These are phyloP conservation scores for Sipha maydis DNA, from an alignment of 2,888 invertebrate genomes.

Conservation along the genomic window DNA sequence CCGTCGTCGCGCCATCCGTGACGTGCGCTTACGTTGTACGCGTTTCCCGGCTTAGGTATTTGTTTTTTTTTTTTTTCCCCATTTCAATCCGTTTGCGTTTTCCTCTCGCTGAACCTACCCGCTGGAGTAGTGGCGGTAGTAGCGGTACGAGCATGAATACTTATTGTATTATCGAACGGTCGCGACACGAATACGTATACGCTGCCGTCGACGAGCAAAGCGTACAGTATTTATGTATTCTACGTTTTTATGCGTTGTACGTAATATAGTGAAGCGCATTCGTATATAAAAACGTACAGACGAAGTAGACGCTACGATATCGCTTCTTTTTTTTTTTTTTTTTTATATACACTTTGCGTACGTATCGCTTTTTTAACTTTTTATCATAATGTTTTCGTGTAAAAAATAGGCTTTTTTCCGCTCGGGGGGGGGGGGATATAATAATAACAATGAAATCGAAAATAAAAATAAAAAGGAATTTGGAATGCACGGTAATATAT, in stretches of 20 bases:
- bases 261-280: background rate
- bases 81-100: background rate
- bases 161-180: constrained; percentile 11
- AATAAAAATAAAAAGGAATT: constrained; percentile 21
- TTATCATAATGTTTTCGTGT: background rate
- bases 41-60: background rate
- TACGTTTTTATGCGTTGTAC: too few relatives aligned
- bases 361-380: background rate
- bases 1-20: background rate
- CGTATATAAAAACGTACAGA: background rate
- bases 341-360: background rate
- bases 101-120: background rate
- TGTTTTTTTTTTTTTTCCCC: background rate
- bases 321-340: background rate
- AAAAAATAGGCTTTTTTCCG: background rate
- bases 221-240: background rate
- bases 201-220: background rate
- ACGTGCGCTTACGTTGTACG: background rate
- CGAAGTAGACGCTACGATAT: background rate
- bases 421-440: background rate
- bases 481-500: background rate
- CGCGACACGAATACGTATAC: constrained; percentile 46
- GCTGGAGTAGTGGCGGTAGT: background rate
- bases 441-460: background rate
- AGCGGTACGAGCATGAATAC: background rate